A percentile compares a stretch with the other conserved stretches of the same genome.
These are phyloP conservation scores for Archips crataeganus DNA, from an alignment of 2,888 invertebrate species.

Conservation along the genomic window DNA sequence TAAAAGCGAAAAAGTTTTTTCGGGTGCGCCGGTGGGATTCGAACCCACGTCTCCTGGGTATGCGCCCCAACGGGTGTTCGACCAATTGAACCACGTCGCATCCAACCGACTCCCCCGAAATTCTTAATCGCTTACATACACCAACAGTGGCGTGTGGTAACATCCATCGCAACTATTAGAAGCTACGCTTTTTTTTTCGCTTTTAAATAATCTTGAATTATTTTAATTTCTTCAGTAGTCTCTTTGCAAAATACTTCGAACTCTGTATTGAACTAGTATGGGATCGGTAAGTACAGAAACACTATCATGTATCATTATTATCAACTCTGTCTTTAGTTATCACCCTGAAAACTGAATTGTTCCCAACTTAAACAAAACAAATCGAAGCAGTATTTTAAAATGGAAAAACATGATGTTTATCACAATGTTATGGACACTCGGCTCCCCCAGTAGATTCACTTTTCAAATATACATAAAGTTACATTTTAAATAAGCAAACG, in stretches of 20 bases:
- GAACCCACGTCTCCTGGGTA: no score
- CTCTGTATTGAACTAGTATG: neutral
- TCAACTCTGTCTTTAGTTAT: neutral
- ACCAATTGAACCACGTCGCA: no score
- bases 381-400: slow-evolving; percentile 74
- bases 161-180: no score
- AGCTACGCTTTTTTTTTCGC: no score
- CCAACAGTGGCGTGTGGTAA: no score
- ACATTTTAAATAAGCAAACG: slow-evolving; percentile 73
- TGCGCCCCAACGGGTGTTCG: no score
- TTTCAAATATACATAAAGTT: slow-evolving; percentile 83
- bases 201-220: no score
- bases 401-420: slow-evolving; percentile 83
- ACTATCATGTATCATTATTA: neutral
- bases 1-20: no score
- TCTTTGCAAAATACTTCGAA: neutral
- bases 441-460: slow-evolving; percentile 77
- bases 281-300: neutral
- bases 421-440: slow-evolving; percentile 83
- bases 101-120: no score
- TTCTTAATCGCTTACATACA: no score
- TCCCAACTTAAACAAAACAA: slow-evolving; percentile 69
- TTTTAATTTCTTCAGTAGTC: neutral
- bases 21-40: no score
- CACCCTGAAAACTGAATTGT: slow-evolving; percentile 8